Evolutionary conservation across 2,113 vertebrate species (phyloP), one percentile per base, ranked within the genome.

Genomic region (Damaliscus lunatus): DNA sequence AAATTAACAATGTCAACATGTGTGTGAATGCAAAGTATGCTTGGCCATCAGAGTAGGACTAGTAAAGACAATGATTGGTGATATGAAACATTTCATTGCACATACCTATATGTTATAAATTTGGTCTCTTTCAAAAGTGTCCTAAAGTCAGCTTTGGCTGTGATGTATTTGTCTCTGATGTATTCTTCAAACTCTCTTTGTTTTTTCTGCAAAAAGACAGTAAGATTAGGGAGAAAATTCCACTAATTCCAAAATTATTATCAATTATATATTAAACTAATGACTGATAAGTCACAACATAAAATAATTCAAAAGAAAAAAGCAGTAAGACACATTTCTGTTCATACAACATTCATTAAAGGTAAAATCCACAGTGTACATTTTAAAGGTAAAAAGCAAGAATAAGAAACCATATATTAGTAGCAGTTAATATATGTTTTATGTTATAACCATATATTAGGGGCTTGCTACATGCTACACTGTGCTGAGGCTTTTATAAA

Each of bases 141-240:
- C 96, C 99, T 99, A 99, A 99, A 99, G 99, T 99, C 99, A 27
- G 99, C 99, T 99, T 99, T 99, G 99, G 99, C 99, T 98, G 99
- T 99, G 98, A 99, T 99, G 98, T 99, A 99, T 97, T 99, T 99
- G 99, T 99, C 99, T 99, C 99, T 99, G 98, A 99, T 99, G 98
- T 99, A 99, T 29, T 99, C 99, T 98, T 99, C 99, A 99, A 99
- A 99, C 97, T 99, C 99, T 91, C 99, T 99, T 96, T 99, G 99
- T 91, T 99, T 99, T 98, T 99, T 99, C 99, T 99, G 98, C 27
- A 98, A 95, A 60, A 98, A 59, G 85, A 98, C 31, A 93, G 1
- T 60, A 67, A 91, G 46, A 92, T 98, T 92, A 96, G 48, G 4
- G 36, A 17, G 43, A 36, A 80, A 59, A 67, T 80, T 10, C 1